A percentile compares a stretch with the other conserved stretches of the same genome.
These are phyloP conservation scores for Agriopis leucophaearia DNA, from an alignment of 2,888 invertebrate genomes.

Conservation along the genomic window DNA sequence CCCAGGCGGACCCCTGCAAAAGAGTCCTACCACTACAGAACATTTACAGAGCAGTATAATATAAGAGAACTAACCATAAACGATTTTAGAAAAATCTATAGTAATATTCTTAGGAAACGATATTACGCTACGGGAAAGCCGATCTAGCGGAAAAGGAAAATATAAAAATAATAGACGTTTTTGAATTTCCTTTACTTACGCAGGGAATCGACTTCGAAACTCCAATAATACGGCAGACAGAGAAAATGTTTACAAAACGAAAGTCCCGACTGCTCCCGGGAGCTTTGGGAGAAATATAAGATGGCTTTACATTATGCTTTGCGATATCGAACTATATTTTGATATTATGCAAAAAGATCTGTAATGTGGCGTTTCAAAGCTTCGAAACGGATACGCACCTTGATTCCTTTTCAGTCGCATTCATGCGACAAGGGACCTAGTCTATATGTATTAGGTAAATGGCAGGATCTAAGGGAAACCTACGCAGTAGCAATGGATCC, in stretches of 20 bases:
- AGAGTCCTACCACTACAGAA: too few relatives aligned
- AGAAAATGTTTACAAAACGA: conserved; percentile 54
- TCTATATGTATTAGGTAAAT: too few relatives aligned
- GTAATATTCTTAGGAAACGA: conserved; percentile 23
- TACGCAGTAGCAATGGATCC: too few relatives aligned
- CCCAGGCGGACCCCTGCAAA: too few relatives aligned
- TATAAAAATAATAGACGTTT: conserved; percentile 48
- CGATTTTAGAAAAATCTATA: conserved; percentile 13
- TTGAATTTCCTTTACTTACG: conserved; percentile 47
- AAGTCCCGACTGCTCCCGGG: conserved; percentile 46
- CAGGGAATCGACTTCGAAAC: conserved; percentile 51
- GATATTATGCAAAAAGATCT: neutral
- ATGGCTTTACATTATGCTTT: conserved; percentile 25
- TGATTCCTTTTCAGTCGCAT: too few relatives aligned
- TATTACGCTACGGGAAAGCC: conserved; percentile 29
- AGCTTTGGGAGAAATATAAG: conserved; percentile 47
- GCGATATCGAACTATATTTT: conserved; percentile 23
- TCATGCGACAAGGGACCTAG: too few relatives aligned
- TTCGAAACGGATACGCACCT: neutral
- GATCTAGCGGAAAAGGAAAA: conserved; percentile 38
- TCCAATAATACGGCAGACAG: conserved; percentile 52
- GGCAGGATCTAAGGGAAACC: too few relatives aligned
- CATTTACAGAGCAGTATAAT: too few relatives aligned
- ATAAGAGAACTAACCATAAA: conserved; percentile 4
- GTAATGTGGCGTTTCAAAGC: neutral